Percentiles rank a stretch among this genome's conserved stretches.
These are phyloP conservation scores for Hippoglossus hippoglossus DNA, from an alignment of 2,797 vertebrate genomes.

Conservation along the genomic window DNA sequence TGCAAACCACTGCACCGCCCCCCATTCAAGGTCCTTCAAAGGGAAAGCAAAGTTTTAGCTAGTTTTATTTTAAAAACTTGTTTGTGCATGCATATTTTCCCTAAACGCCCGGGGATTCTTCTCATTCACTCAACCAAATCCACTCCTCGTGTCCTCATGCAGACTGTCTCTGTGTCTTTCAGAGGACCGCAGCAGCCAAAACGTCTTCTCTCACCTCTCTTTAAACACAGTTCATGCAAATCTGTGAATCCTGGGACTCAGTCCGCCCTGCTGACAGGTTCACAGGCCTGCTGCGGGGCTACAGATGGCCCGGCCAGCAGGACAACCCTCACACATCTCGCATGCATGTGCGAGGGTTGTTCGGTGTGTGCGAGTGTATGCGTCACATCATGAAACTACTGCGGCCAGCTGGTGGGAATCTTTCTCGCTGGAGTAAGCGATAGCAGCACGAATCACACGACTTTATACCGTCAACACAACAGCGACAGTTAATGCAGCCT, in stretches of 20 bases:
- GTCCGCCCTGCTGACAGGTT: slow-evolving; percentile 66
- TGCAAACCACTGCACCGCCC: not conserved
- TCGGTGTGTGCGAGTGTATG: slow-evolving; percentile 47
- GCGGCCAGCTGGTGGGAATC: slow-evolving; percentile 38
- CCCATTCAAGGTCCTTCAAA: not conserved
- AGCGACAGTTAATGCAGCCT: slow-evolving; percentile 28
- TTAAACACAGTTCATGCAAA: slow-evolving; percentile 48
- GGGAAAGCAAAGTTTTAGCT: not conserved
- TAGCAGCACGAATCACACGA: slow-evolving; percentile 16
- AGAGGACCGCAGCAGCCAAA: slow-evolving; percentile 22
- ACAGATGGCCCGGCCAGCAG: slow-evolving; percentile 79
- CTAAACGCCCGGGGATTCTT: not conserved
- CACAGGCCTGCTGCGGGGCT: slow-evolving; percentile 63
- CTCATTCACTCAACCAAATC: not conserved
- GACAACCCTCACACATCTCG: slow-evolving; percentile 73
- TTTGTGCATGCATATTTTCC: not conserved
- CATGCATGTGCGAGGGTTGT: slow-evolving; percentile 59
- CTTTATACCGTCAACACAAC: not conserved
- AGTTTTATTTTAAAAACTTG: not conserved
- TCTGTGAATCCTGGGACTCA: slow-evolving; percentile 46
- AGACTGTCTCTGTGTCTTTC: slow-evolving; percentile 5
- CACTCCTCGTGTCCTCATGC: slow-evolving; percentile 9
- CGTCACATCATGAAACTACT: slow-evolving; percentile 62
- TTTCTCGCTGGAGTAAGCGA: slow-evolving; percentile 22
- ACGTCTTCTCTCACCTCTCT: slow-evolving; percentile 41